Base-by-base conservation (phyloP, 2,113 vertebrate genomes). In the Micromys minutus region DNA sequence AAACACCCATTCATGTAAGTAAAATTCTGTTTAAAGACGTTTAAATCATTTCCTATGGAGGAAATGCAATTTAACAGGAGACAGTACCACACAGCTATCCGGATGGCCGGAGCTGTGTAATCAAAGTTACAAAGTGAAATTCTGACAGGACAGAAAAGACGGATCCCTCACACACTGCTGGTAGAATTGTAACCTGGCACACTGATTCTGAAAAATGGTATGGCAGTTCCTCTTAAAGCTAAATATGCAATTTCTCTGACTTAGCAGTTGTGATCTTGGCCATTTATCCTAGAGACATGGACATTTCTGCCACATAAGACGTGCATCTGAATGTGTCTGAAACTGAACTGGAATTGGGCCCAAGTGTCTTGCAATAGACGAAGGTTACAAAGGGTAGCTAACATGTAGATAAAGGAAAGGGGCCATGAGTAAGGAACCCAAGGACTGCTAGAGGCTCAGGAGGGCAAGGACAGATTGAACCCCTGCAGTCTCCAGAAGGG, bases 211-310 rank as follows among this genome's bases (percentile, higher is more conserved):
- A 50, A 72, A 95, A 96, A 86, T 15, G 9, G 11, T 22, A 71
- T 77, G 34, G 24, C 76, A 88, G 83, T n/a, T 91, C 84, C 52
- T 92, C 55, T 29, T 67, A 63, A 80, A 88, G 71, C 24, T 59
- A 91, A 88, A 87, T 59, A 75, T 34, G 21, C 39, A 57, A 80
- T 86, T 71, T 69, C 39, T 42, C 55, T 3, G 22, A 61, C 15
- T 45, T 63, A 84, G 57, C 12, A 67, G 29, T n/a, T 45, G 21
- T 5, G 59, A 34, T n/a, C n/a, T 65, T 72, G 31, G 11, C 71
- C 34, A 75, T 89, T 94, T 93, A 81, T 50, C 65, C 50, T 76
- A 42, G 83, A 86, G 77, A 80, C 77, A 80, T 63, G 13, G 91
- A 89, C 15, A 67, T 3, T 67, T 88, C 34, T 39, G 50, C 83